These are phyloP conservation scores for Copidosoma floridanum DNA, from an alignment of 1,140 invertebrate genomes.

Conservation along the genomic window DNA sequence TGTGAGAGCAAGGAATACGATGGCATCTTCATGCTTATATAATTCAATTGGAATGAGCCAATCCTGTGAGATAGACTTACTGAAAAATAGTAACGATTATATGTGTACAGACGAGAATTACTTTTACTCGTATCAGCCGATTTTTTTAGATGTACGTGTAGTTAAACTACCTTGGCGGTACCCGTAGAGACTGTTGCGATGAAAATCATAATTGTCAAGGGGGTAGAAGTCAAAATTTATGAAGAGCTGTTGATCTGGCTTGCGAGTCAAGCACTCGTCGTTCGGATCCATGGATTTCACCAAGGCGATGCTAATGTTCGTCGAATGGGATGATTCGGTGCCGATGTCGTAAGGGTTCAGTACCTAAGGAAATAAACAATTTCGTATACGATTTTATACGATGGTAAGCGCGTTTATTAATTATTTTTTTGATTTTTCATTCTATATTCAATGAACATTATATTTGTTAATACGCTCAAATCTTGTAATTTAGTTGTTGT, in stretches of 20 bases:
- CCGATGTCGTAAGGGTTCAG: constrained; percentile 36
- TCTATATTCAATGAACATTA: no score
- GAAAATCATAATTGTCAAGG: constrained; percentile 76
- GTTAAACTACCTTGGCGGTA: constrained; percentile 54
- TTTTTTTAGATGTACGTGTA: no score
- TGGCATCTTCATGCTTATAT: constrained; percentile 77
- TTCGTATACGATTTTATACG: no score
- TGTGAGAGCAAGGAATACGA: constrained; percentile 72
- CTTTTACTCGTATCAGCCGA: no score
- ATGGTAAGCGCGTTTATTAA: no score
- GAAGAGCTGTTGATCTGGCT: constrained; percentile 73
- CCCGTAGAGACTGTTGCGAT: constrained; percentile 67
- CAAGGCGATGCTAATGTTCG: constrained; percentile 35
- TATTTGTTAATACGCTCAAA: no score
- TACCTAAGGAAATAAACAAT: no score
- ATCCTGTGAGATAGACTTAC: neutral
- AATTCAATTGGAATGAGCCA: constrained; percentile 79
- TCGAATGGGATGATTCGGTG: constrained; percentile 60
- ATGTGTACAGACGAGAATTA: neutral
- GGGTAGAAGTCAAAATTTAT: constrained; percentile 82
- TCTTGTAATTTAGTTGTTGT: no score
- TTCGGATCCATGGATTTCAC: neutral
- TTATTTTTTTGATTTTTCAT: no score
- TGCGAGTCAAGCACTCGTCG: constrained; percentile 7
- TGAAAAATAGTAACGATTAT: neutral